A percentile compares a stretch with the other conserved stretches of the same genome.
Evolutionary conservation across 2,888 invertebrate species (phyloP).

Genomic region (Cetonia aurata): DNA sequence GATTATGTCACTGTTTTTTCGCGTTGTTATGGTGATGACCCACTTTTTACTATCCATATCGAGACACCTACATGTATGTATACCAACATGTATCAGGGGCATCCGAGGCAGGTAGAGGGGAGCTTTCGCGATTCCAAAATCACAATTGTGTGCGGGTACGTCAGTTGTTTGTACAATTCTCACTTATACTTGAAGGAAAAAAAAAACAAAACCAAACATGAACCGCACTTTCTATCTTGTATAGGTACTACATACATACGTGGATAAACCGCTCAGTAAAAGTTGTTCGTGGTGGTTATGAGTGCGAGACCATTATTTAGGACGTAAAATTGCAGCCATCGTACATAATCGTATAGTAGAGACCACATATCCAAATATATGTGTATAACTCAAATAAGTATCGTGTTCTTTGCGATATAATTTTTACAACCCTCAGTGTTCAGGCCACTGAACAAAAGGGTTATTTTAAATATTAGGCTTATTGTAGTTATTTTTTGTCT

Average conservation of each 20-base stretch:
- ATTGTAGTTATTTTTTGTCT: too few species aligned
- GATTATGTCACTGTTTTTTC: conserved; percentile 38
- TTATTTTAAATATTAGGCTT: too few species aligned
- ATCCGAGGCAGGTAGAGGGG: not conserved
- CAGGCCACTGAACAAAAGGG: too few species aligned
- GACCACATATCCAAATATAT: too few species aligned
- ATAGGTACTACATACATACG: not conserved
- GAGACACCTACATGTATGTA: not conserved
- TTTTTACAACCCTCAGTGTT: too few species aligned
- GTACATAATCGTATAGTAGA: not conserved
- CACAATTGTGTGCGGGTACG: conserved; percentile 16
- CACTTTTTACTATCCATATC: conserved; percentile 20
- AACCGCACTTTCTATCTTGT: conserved; percentile 34
- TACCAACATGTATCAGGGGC: not conserved
- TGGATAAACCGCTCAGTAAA: conserved; percentile 9
- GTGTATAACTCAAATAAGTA: too few species aligned
- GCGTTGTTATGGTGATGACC: conserved; percentile 32
- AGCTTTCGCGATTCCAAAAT: conserved; percentile 17
- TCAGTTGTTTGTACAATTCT: not conserved
- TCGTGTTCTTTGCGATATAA: too few species aligned
- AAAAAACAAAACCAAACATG: conserved; percentile 7
- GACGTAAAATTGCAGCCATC: conserved; percentile 27
- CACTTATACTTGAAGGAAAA: not conserved
- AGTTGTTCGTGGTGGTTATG: conserved; percentile 36
- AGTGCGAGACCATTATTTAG: conserved; percentile 29